Evolutionary conservation across 2,113 vertebrate species (phyloP).

Genomic region (Hippotragus niger): DNA sequence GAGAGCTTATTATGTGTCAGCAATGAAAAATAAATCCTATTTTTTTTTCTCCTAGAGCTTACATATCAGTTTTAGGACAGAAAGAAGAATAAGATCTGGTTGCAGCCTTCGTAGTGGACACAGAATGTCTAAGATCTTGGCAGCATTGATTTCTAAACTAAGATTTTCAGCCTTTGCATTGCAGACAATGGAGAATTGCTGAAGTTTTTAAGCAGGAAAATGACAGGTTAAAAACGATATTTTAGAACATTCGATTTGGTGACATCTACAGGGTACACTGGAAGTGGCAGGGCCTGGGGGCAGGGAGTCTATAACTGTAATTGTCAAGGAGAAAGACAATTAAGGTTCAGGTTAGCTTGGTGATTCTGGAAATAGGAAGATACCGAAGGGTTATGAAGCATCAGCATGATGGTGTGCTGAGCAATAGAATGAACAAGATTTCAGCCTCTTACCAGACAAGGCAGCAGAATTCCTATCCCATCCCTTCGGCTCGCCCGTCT

Average conservation of each 20-base stretch:
- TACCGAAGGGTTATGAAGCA: background rate
- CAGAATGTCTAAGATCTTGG: background rate
- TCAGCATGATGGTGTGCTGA: background rate
- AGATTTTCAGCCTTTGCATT: conserved; percentile 28
- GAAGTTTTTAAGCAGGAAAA: conserved; percentile 40
- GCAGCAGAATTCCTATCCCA: background rate
- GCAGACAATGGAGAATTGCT: background rate
- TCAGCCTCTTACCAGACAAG: background rate
- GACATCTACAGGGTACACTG: conserved; percentile 40
- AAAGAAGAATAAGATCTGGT: background rate
- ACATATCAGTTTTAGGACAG: background rate
- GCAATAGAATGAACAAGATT: background rate
- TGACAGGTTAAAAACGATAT: conserved; percentile 51
- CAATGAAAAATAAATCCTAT: background rate
- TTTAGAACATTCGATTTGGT: conserved; percentile 50
- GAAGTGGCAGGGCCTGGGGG: conserved; percentile 29
- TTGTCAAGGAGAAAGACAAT: conserved; percentile 58
- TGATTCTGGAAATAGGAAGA: background rate
- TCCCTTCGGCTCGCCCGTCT: background rate
- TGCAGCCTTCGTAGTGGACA: background rate
- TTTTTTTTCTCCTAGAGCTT: background rate
- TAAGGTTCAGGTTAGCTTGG: background rate
- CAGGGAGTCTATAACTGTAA: conserved; percentile 39
- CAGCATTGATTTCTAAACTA: background rate
- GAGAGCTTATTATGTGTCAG: background rate